Evolutionary conservation across 2,888 invertebrate genomes (phyloP), one percentile per base, ranked within the genome.

Genomic region (Gymnosoma rotundatum): DNA sequence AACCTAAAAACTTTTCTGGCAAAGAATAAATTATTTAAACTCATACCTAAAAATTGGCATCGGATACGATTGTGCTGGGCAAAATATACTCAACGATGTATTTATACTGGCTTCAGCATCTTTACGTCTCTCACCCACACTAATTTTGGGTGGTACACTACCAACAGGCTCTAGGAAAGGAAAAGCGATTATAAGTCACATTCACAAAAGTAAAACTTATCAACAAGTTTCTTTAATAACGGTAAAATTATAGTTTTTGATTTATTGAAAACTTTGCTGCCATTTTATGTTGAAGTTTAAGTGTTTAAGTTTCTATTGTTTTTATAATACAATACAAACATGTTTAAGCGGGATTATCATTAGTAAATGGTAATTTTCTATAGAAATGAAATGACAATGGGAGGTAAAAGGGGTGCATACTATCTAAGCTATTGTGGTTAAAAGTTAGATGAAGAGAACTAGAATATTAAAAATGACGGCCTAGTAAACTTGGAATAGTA

Each of bases 61-160:
- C 66, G 94, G 96, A 92, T 94, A 95, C 86, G 95, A 96, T 93
- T 96, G 96, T 85, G 96, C 95, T 90, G 95, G 95, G 91, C 96
- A 96, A 90, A 95, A 93, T 86, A 96, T 93, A 79, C 95, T 95
- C 90, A 96, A 93, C 88, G 94, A 93, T 0, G 88, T 86, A 18
- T 81, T 72, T 3, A 89, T 50, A 2, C 78, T 86, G 8, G 90
- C 89, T 79, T 91, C 91, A 88, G 94, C 94, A 88, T 94, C 94
- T 87, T 93, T 94, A 89, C 93, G 93, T 91, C 95, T 94, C 90
- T 94, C 94, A 85, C 95, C 94, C 91, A 91, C 86, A 86, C 90
- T 91, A 83, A 93, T 93, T 89, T 93, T 93, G 9, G 93, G 93
- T 70, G 92, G 88, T 79, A 93, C 93, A 88, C 93, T 93, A 54